Base-by-base conservation (phyloP, 2,113 vertebrate genomes). In the Xiphophorus hellerii region DNA sequence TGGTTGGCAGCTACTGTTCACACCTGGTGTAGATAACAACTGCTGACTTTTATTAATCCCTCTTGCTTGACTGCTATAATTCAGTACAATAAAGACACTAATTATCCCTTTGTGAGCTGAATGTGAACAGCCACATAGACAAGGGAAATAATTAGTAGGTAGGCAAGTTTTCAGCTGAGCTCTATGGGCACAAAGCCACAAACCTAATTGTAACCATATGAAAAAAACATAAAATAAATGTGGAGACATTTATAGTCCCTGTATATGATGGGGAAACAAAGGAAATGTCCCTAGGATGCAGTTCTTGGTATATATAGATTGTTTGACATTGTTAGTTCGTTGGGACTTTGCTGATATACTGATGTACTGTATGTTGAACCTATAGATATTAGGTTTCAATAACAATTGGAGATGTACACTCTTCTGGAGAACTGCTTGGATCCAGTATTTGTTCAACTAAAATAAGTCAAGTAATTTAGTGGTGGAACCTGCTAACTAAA, bases 1-100 rank as follows among this genome's bases (percentile, higher is more conserved):
- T 44, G 29, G 3, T 30, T 73, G 63, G 17, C 37, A 44, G 69
- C 48, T 39, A 20, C 35, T 60, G 35, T 69, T 79, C 71, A 78
- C 71, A 86, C 64, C 83, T 88, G 81, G 61, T 69, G 54, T 81
- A 67, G 76, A 84, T 85, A 81, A 81, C 77, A 71, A 67, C 79
- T 28, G 61, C 69, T 69, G 71, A 73, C 66, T 83, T 74, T 71
- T 77, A 82, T 87, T 84, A 77, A 86, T 74, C 66, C 61, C 62
- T 44, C 30, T 5, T n/a, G 31, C 63, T 61, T 64, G 35, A 68
- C 68, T 73, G 66, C 44, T n/a, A 62, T 86, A 78, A 85, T 72
- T 88, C 48, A 79, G 73, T 29, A 33, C 73, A 67, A 63, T 63
- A 33, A 77, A 84, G 63, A 20, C 27, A 51, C 77, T 87, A 80